phyloP scores from a whole-genome alignment of 1,140 invertebrate genomes.

The Idris sp. region DNA sequence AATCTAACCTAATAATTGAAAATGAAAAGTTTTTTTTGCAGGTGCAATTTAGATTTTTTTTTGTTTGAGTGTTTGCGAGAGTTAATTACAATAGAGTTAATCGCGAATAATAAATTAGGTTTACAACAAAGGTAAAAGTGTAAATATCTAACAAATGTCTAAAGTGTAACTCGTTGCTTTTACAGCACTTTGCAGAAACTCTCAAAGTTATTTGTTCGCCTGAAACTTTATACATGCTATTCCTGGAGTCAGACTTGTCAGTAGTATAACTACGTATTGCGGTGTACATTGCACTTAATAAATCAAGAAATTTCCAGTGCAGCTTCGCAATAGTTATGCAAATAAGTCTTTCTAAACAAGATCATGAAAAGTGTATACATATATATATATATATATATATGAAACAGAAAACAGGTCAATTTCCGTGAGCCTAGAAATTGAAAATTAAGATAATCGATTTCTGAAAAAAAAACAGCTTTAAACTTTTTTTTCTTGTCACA shows the following conservation, averaged over 20 bases:
- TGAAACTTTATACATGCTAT: slow-evolving; percentile 45
- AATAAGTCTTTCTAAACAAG: slow-evolving; percentile 32
- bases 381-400: background rate
- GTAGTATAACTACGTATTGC: slow-evolving; percentile 49
- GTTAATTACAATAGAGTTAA: slow-evolving; percentile 18
- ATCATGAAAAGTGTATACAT: slow-evolving; percentile 4
- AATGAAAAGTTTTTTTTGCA: no score
- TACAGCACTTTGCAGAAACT: slow-evolving; percentile 42
- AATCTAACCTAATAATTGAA: no score
- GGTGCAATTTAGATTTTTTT: no score
- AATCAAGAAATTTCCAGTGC: slow-evolving; percentile 43
- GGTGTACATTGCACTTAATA: slow-evolving; percentile 44
- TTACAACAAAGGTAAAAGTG: slow-evolving; percentile 46
- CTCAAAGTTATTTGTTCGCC: slow-evolving; percentile 47
- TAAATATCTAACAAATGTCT: slow-evolving; percentile 40
- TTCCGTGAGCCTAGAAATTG: background rate
- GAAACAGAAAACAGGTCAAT: slow-evolving; percentile 1
- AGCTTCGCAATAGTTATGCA: slow-evolving; percentile 25
- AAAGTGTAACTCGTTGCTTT: slow-evolving; percentile 49
- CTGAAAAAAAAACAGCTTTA: no score
- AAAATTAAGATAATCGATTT: no score
- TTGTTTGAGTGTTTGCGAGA: no score
- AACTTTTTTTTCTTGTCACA: no score
- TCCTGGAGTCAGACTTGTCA: slow-evolving; percentile 26
- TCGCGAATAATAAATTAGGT: slow-evolving; percentile 27